phyloP scores from a whole-genome alignment of 53 echinoderm and acorn worm species.

The Zoroaster sp. region DNA sequence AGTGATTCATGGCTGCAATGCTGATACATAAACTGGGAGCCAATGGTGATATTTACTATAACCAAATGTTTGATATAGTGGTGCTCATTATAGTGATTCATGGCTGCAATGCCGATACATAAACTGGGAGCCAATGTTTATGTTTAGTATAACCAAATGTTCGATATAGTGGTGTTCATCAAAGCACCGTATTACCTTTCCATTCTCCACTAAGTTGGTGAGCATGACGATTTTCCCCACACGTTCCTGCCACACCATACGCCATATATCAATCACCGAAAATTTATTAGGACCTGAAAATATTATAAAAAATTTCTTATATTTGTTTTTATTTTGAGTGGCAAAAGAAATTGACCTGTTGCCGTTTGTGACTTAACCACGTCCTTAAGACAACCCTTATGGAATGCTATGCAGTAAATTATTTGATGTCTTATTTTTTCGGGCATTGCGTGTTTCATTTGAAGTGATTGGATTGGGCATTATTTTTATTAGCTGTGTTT shows the following conservation, averaged over 20 bases:
- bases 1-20: too few species aligned
- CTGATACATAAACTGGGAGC: too few species aligned
- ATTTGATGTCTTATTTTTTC: too few species aligned
- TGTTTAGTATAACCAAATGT: too few species aligned
- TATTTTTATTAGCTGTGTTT: background rate
- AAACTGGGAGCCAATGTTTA: too few species aligned
- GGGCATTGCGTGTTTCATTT: too few species aligned
- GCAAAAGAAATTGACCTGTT: background rate
- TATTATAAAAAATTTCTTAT: background rate
- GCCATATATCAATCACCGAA: slow-evolving; percentile 65
- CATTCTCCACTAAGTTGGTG: slow-evolving; percentile 64
- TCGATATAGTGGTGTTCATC: too few species aligned
- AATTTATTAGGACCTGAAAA: slow-evolving; percentile 63
- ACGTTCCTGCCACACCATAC: slow-evolving; percentile 71
- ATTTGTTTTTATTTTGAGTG: background rate
- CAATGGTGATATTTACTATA: too few species aligned
- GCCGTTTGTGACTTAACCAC: background rate
- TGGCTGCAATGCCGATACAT: too few species aligned
- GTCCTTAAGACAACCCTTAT: background rate
- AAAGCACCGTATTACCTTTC: slow-evolving; percentile 52
- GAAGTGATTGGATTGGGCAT: background rate
- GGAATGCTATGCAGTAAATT: too few species aligned
- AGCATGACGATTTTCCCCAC: slow-evolving; percentile 70
- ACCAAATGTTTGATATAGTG: too few species aligned
- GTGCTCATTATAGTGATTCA: too few species aligned